These are phyloP conservation scores for Conistra vaccinii DNA, from an alignment of 2,888 invertebrate genomes.

Conservation along the genomic window DNA sequence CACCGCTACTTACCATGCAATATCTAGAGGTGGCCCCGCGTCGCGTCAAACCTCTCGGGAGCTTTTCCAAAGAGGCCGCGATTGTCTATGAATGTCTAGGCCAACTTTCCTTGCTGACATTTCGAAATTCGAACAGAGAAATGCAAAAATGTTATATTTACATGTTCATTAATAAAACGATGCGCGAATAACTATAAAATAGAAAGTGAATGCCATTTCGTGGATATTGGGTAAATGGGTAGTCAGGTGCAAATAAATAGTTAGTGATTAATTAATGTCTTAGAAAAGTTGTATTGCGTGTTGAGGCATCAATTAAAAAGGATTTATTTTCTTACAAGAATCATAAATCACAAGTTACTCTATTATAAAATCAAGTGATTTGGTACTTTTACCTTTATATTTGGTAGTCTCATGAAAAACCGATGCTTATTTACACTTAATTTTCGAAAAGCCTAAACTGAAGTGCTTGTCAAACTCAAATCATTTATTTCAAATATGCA, in stretches of 20 bases:
- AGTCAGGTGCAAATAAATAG: constrained; percentile 31
- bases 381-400: too few relatives aligned
- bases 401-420: too few relatives aligned
- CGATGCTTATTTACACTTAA: too few relatives aligned
- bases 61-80: constrained; percentile 59
- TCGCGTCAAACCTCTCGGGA: constrained; percentile 61
- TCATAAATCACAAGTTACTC: constrained; percentile 13
- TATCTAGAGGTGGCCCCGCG: constrained; percentile 54
- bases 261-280: constrained; percentile 37
- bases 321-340: constrained; percentile 9
- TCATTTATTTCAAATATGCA: background rate
- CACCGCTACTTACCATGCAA: constrained; percentile 68
- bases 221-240: constrained; percentile 44
- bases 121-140: constrained; percentile 48
- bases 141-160: constrained; percentile 43
- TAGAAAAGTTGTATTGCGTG: constrained; percentile 33
- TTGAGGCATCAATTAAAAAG: constrained; percentile 32
- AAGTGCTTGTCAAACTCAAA: background rate
- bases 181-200: constrained; percentile 53
- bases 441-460: too few relatives aligned
- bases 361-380: background rate
- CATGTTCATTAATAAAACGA: constrained; percentile 30
- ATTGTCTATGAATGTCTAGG: constrained; percentile 51
- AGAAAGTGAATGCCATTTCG: constrained; percentile 56
- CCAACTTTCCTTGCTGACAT: constrained; percentile 60